phyloP scores from a whole-genome alignment of 2,113 vertebrate species.

The Forbesichthys papilliferus region DNA sequence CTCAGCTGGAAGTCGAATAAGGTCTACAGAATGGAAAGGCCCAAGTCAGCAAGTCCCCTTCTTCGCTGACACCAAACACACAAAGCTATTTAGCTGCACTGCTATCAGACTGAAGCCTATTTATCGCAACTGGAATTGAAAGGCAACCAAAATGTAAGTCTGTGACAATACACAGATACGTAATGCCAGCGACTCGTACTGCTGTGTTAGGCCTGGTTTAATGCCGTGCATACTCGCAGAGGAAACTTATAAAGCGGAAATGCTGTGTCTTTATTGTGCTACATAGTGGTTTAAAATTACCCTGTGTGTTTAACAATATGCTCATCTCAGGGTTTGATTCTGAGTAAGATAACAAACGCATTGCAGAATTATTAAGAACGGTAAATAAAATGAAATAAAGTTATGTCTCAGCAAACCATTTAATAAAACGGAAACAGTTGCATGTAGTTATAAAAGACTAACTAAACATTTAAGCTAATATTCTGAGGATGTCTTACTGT shows the following conservation, averaged over 20 bases:
- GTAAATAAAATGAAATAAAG: not conserved
- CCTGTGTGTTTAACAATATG: not conserved
- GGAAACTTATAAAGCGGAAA: not conserved
- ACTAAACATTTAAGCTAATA: not conserved
- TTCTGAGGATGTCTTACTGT: no score
- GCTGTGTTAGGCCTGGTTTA: constrained; percentile 27
- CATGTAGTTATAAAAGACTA: not conserved
- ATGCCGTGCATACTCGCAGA: constrained; percentile 23
- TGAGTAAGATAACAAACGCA: constrained; percentile 3
- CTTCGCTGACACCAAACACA: constrained; percentile 65
- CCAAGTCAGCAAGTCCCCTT: constrained; percentile 76
- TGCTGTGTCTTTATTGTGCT: constrained; percentile 17
- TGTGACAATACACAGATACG: constrained; percentile 57
- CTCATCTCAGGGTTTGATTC: constrained; percentile 5
- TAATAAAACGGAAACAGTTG: not conserved
- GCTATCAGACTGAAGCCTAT: constrained; percentile 64
- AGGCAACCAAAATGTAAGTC: constrained; percentile 62
- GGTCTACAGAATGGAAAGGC: constrained; percentile 76
- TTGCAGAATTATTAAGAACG: not conserved
- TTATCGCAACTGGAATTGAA: constrained; percentile 64
- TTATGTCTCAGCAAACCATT: not conserved
- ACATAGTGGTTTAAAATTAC: constrained; percentile 1
- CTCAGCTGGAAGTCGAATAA: constrained; percentile 71
- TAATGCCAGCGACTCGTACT: constrained; percentile 53
- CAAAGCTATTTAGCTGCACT: constrained; percentile 55